phyloP scores from a whole-genome alignment of 2,113 vertebrate species.

The Podarcis raffonei region DNA sequence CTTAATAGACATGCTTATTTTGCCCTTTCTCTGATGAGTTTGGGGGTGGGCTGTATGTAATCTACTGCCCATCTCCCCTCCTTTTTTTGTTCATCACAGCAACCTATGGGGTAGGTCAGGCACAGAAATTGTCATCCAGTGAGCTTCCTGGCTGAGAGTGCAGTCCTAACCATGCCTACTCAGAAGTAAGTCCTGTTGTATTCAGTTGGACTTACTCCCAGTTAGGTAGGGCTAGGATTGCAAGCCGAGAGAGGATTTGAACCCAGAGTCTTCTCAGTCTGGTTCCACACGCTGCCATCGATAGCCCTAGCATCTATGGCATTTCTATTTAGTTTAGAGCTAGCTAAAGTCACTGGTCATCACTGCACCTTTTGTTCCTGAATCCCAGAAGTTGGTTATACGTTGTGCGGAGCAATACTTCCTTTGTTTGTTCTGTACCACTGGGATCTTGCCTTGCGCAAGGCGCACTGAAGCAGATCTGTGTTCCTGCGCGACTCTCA shows the following conservation, averaged over 20 bases:
- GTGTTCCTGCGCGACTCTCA: slow-evolving; percentile 12
- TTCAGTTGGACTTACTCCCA: too few species aligned
- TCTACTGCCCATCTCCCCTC: neutral
- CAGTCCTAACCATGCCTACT: too few species aligned
- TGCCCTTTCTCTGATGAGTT: neutral
- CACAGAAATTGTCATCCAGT: neutral
- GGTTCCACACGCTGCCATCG: neutral
- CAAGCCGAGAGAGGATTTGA: neutral
- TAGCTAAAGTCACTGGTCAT: slow-evolving; percentile 39
- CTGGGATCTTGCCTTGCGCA: slow-evolving; percentile 9
- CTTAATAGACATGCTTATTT: neutral
- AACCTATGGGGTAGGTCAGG: neutral
- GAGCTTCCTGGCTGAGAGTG: neutral
- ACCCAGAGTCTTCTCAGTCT: neutral
- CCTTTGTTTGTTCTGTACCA: slow-evolving; percentile 36
- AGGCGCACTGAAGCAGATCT: slow-evolving; percentile 11
- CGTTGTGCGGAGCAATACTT: neutral
- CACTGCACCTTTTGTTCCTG: neutral
- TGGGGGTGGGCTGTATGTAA: neutral
- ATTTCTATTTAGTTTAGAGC: neutral
- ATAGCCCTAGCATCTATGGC: neutral
- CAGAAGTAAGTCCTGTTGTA: too few species aligned
- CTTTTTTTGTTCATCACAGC: neutral
- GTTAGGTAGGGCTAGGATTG: too few species aligned
- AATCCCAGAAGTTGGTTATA: neutral